Conservation (phyloP, 2,797 vertebrate genomes). For the Hydrolagus colliei region DNA sequence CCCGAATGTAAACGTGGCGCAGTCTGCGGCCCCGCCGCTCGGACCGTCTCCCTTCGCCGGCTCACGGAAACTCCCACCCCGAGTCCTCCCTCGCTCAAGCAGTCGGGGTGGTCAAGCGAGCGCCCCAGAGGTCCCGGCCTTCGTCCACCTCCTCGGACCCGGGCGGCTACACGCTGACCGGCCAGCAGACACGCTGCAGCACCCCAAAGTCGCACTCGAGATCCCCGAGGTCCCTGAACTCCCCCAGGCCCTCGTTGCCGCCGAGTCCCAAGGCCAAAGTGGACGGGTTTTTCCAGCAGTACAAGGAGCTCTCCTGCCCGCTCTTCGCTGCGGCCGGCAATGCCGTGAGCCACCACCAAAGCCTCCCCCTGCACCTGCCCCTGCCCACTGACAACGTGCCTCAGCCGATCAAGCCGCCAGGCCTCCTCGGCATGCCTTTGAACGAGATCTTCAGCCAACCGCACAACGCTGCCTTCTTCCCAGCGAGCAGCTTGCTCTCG, state of each 20-base stretch:
- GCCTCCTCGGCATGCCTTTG: conserved; percentile 55
- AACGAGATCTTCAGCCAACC: conserved; percentile 66
- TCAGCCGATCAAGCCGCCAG: conserved; percentile 43
- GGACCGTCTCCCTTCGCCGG: background rate
- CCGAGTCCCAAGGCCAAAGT: conserved; percentile 48
- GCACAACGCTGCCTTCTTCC: conserved; percentile 68
- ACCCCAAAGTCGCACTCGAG: conserved; percentile 54
- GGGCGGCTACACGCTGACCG: conserved; percentile 44
- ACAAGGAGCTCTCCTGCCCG: conserved; percentile 52
- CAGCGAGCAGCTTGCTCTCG: conserved; percentile 78
- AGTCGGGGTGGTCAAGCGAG: conserved; percentile 40
- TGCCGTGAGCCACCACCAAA: conserved; percentile 33
- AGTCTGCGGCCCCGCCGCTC: conserved; percentile 12
- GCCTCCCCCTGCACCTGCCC: conserved; percentile 40
- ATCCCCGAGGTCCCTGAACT: conserved; percentile 51
- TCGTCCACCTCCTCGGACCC: conserved; percentile 65
- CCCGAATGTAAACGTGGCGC: no score
- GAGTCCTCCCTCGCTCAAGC: no score
- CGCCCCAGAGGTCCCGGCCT: conserved; percentile 63
- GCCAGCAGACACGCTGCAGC: conserved; percentile 51
- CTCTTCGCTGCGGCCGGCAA: conserved; percentile 32
- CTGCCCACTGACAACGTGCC: conserved; percentile 65
- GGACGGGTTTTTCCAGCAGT: conserved; percentile 31
- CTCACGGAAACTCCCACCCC: no score
- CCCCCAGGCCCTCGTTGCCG: conserved; percentile 54